Conservation (phyloP, 2,797 vertebrate species). For the Lemur catta region DNA sequence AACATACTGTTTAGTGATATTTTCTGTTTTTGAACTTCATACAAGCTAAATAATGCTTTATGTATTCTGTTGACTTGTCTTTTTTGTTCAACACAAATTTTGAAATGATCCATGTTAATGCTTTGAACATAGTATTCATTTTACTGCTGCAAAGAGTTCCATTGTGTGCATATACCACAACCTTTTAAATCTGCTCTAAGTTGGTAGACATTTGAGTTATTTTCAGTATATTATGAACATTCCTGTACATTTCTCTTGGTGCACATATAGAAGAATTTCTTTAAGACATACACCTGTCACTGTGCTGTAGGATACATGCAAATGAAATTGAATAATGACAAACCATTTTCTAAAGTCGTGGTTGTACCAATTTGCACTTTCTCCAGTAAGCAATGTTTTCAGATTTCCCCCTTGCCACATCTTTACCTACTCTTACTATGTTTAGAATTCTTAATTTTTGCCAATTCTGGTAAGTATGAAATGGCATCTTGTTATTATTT, state of each 20-base stretch:
- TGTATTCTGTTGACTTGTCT: not conserved
- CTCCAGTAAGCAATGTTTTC: not conserved
- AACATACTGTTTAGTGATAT: not conserved
- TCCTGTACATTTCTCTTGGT: not conserved
- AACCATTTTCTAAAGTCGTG: not conserved
- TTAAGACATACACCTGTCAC: not conserved
- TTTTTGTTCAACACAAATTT: not conserved
- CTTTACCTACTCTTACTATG: not conserved
- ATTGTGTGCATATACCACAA: not conserved
- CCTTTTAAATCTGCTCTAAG: not conserved
- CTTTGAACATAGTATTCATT: not conserved
- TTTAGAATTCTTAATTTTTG: conserved; percentile 23
- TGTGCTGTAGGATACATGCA: not conserved
- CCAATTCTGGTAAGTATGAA: not conserved
- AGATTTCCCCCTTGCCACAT: not conserved
- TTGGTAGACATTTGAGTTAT: not conserved
- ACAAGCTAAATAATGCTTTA: conserved; percentile 1
- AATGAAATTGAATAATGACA: not conserved
- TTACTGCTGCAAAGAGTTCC: not conserved
- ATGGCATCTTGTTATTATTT: not conserved
- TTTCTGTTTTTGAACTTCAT: conserved; percentile 12
- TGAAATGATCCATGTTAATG: not conserved
- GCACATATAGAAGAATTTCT: not conserved
- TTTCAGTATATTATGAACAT: not conserved
- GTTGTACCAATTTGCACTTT: not conserved